Evolutionary conservation across 2,888 invertebrate species (phyloP), one percentile per base, ranked within the genome.

Genomic region (Xylota segnis): DNA sequence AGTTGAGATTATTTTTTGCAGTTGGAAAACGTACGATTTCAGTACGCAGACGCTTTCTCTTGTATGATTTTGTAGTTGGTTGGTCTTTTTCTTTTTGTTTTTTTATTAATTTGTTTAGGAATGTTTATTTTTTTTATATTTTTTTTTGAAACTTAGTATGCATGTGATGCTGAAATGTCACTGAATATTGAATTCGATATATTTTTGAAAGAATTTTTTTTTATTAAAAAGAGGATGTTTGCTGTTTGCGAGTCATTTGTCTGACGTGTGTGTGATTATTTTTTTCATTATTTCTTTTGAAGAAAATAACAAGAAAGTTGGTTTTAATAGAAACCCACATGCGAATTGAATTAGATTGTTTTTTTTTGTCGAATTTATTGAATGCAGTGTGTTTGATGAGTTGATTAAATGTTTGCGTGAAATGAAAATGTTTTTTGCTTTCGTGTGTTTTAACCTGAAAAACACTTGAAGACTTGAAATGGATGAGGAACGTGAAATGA

Each of bases 191-290:
- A 50, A 72, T 70, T 77, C 34, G 45, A 47, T 66, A 70, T 86
- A 83, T 87, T 86, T 83, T 87, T 83, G 83, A 68, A 56, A 66
- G 34, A 66, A 32, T 59, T 79, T 23, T 59, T 54, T 52, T 68
- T 23, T 59, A 59, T 52, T 68, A 34, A 52, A 54, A 27, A 87
- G 88, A 88, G 63, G 87, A 87, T 87, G 74, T 79, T 78, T 77
- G 83, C 87, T 81, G 23, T 77, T 76, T 71, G 75, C 83, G 83
- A 83, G 86, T 81, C 87, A 83, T 83, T 87, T 87, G 83, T 87
- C 87, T 87, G 87, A 87, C 76, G 58, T 77, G 37, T 34, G 37
- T 37, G 37, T 37, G 7, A 12, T 50, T 88, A 88, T 56, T 88
- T 88, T 89, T 89, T 88, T 87, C 87, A 45, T 77, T 29, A 37